Base-by-base conservation (phyloP, 1,140 invertebrate species). In the Trichonephila inaurata region DNA sequence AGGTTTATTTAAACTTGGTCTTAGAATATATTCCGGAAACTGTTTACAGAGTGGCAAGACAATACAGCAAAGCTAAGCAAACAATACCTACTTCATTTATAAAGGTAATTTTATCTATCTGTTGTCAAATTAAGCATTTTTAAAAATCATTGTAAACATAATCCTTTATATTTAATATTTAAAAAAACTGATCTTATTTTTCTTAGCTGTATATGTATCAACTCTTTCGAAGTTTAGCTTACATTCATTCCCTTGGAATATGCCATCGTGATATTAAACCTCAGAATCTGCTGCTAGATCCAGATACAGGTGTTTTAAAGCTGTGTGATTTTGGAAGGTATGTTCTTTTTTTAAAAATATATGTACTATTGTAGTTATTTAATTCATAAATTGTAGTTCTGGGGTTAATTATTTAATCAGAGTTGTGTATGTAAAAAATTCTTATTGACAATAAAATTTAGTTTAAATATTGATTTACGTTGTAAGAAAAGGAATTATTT, bases 211-310 rank as follows among this genome's bases (percentile, higher is more conserved):
- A 99, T 96, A 99, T 99, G 99, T 99, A 99, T 97, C 99, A 99
- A 97, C 97, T 99, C 96, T 99, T 99, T 96, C 97, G 99, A 96
- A 99, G 98, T 96, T 97, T 99, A 96, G 99, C 99, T 94, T 99
- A 99, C 96, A 99, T 99, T 95, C 99, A 99, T 96, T 99, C 98
- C 95, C 97, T 99, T 96, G 99, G 99, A 94, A 99, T 99, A 95
- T 99, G 99, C 96, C 99, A 99, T 97, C 97, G 99, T 96, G 99
- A 99, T 96, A 99, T 99, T 95, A 99, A 99, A 96, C 99, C 99
- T 94, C 99, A 99, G 96, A 99, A 99, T 96, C 96, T 99, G 94
- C 97, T 99, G 82, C 96, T 99, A 90, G 98, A 99, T 96, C 98
- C 99, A 82, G 98, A 99, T 96, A 98, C 98, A 58, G 99, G 99